Percentiles rank a stretch among this genome's conserved stretches.
phyloP scores from a whole-genome alignment of 2,113 vertebrate species.

The Carlito syrichta region DNA sequence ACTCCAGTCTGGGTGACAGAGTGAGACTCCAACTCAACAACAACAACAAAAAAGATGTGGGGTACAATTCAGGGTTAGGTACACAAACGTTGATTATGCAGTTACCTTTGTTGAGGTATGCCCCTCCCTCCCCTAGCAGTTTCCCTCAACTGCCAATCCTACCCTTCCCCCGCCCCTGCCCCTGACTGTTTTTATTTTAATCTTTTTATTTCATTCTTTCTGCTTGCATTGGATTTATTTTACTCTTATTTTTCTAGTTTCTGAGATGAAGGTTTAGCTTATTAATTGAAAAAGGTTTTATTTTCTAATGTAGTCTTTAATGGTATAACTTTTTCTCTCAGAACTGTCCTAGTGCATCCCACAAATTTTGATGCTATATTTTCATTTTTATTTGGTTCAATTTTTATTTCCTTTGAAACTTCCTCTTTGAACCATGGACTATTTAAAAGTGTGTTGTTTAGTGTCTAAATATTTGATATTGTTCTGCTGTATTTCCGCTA shows the following conservation, averaged over 20 bases:
- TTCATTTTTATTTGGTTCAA: background rate
- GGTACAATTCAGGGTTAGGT: no score
- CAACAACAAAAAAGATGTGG: no score
- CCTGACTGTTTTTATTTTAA: background rate
- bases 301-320: background rate
- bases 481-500: background rate
- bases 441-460: background rate
- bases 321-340: background rate
- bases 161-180: no score
- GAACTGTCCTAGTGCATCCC: background rate
- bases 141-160: no score
- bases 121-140: no score
- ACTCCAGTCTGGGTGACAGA: no score
- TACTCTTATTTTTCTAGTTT: background rate
- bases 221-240: background rate
- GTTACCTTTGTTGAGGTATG: no score
- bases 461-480: background rate
- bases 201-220: background rate
- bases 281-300: background rate
- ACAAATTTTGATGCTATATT: background rate
- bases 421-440: background rate
- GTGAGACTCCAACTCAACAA: no score
- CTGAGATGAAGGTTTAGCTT: background rate
- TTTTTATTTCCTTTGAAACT: background rate
- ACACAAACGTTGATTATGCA: no score